A percentile compares a stretch with the other conserved stretches of the same genome.
Evolutionary conservation across 2,113 vertebrate species (phyloP).

Genomic region (Lagopus leucura): DNA sequence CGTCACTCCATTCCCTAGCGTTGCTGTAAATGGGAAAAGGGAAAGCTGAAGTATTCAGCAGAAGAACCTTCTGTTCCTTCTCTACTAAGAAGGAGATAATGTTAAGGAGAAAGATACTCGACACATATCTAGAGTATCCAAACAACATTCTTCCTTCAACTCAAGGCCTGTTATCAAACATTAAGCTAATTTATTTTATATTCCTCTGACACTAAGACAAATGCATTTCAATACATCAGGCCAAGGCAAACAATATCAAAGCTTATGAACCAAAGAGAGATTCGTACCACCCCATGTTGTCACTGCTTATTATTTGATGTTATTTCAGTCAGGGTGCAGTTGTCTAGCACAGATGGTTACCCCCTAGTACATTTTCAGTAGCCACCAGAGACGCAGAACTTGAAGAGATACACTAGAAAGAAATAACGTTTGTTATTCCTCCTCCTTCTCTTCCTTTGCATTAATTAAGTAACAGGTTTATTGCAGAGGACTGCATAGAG

Average conservation of each 20-base stretch:
- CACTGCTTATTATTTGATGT: background rate
- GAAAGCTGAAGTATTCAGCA: background rate
- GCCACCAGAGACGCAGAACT: background rate
- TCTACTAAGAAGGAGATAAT: background rate
- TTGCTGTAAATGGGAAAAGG: background rate
- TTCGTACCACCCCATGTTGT: accelerated
- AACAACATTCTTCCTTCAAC: background rate
- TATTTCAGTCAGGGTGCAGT: background rate
- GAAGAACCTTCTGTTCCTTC: background rate
- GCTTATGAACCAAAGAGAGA: background rate
- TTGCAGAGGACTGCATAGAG: background rate
- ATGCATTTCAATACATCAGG: background rate
- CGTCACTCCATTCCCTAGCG: background rate
- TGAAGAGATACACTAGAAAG: background rate
- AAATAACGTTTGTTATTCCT: background rate
- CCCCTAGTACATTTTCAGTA: background rate
- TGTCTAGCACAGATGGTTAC: accelerated
- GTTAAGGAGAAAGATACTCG: background rate
- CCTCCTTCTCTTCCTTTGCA: background rate
- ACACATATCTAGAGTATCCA: background rate
- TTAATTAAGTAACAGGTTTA: background rate
- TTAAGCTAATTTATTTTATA: background rate
- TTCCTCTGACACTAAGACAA: background rate
- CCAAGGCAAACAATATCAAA: background rate
- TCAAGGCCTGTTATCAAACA: background rate